These are phyloP conservation scores for Diorhabda carinulata DNA, from an alignment of 1,140 invertebrate species.

Conservation along the genomic window DNA sequence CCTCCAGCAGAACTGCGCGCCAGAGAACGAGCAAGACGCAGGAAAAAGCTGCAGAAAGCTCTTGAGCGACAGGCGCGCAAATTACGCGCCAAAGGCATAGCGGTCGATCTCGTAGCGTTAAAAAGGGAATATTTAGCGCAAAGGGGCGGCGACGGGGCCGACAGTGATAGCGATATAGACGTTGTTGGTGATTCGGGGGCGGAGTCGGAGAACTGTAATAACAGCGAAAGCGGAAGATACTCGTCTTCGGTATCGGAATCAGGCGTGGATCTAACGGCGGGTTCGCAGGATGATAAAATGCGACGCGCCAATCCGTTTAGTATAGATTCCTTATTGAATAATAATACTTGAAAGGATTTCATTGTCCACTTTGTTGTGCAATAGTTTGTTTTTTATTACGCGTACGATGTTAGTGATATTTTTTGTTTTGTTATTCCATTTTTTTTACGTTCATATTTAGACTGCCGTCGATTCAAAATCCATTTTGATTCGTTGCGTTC, in stretches of 20 bases:
- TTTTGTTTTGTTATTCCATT: background rate
- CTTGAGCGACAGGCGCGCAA: conserved; percentile 88
- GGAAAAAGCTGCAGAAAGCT: conserved; percentile 89
- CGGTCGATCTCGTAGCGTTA: conserved; percentile 80
- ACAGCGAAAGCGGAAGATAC: conserved; percentile 42
- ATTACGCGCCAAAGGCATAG: conserved; percentile 79
- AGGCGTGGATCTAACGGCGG: conserved; percentile 43
- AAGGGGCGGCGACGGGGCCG: conserved; percentile 59
- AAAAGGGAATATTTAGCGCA: conserved; percentile 75
- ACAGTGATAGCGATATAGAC: conserved; percentile 61
- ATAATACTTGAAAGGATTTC: conserved; percentile 45
- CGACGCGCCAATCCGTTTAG: conserved; percentile 73
- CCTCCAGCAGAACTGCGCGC: conserved; percentile 89
- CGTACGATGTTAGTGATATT: background rate
- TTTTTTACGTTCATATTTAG: background rate
- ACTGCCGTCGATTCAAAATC: background rate
- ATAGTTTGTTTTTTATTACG: conserved; percentile 15
- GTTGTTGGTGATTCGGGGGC: conserved; percentile 70
- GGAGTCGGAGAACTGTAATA: conserved; percentile 54
- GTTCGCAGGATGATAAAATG: conserved; percentile 50
- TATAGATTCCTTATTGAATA: conserved; percentile 77
- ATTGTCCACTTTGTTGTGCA: conserved; percentile 41
- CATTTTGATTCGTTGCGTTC: too few relatives aligned
- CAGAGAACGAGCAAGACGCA: conserved; percentile 82
- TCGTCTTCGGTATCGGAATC: conserved; percentile 37